phyloP scores from a whole-genome alignment of 2,797 vertebrate species.

The Anableps anableps region DNA sequence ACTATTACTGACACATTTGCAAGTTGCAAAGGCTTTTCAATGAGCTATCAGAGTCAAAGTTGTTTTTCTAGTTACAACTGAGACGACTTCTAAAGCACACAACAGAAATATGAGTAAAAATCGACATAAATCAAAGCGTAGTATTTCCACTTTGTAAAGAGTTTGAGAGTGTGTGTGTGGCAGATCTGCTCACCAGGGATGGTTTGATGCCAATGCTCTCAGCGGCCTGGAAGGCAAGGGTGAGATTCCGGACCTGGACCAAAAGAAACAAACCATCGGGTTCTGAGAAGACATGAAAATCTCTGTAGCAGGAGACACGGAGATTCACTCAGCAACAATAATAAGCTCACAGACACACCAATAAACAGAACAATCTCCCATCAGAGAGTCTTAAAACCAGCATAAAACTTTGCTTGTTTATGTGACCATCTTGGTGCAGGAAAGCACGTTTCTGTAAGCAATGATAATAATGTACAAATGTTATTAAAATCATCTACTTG shows the following conservation, averaged over 20 bases:
- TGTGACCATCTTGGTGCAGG: slow-evolving; percentile 11
- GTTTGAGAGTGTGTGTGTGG: not conserved
- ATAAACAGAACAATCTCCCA: slow-evolving; percentile 22
- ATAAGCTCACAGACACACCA: slow-evolving; percentile 15
- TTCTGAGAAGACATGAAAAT: slow-evolving; percentile 14
- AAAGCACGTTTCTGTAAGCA: slow-evolving; percentile 24
- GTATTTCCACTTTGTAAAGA: slow-evolving; percentile 15
- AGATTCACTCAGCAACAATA: slow-evolving; percentile 36
- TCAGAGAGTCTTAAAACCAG: not conserved
- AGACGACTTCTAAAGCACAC: not conserved
- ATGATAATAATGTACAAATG: slow-evolving; percentile 17
- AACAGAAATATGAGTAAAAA: not conserved
- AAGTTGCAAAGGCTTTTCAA: slow-evolving; percentile 7
- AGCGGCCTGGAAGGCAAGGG: slow-evolving; percentile 95
- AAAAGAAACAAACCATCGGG: slow-evolving; percentile 51
- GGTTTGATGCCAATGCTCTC: slow-evolving; percentile 97
- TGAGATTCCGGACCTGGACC: slow-evolving; percentile 90
- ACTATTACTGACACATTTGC: not conserved
- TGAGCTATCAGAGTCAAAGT: not conserved
- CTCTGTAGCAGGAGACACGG: slow-evolving; percentile 30
- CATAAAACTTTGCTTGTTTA: slow-evolving; percentile 31
- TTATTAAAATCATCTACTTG: not conserved
- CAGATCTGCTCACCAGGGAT: slow-evolving; percentile 89
- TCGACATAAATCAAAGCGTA: slow-evolving; percentile 20
- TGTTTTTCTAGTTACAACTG: slow-evolving; percentile 3